Percentiles rank a stretch among this genome's conserved stretches.
Evolutionary conservation across 2,113 vertebrate species (phyloP).

Genomic region (Aldabrachelys gigantea): DNA sequence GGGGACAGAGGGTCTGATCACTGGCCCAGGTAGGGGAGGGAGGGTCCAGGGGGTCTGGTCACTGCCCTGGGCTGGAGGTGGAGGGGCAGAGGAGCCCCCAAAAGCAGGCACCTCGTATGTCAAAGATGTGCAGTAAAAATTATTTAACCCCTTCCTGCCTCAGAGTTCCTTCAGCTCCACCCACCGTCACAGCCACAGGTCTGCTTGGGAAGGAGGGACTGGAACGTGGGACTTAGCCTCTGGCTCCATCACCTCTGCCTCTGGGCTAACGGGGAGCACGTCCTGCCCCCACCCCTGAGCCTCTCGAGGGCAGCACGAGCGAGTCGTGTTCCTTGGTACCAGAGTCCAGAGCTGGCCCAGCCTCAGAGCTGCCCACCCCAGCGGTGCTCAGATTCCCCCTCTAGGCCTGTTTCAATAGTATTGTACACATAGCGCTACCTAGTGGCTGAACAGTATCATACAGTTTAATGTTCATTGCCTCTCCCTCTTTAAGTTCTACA

Average conservation of each 20-base stretch:
- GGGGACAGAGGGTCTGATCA: not conserved
- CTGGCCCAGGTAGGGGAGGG: accelerated
- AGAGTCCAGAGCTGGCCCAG: too few relatives aligned
- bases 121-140: slow-evolving; percentile 3
- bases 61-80: not conserved
- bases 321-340: too few relatives aligned
- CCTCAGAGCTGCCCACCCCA: not conserved
- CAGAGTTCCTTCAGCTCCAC: accelerated
- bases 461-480: not conserved
- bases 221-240: not conserved
- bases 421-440: not conserved
- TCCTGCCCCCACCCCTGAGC: too few relatives aligned
- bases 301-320: too few relatives aligned
- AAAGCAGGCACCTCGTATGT: not conserved
- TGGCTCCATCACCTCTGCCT: not conserved
- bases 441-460: not conserved
- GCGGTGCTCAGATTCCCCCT: not conserved
- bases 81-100: not conserved
- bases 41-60: not conserved
- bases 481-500: not conserved
- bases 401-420: not conserved
- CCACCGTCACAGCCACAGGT: not conserved
- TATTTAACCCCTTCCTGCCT: not conserved
- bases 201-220: not conserved
- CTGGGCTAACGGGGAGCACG: not conserved